Percentiles rank a stretch among this genome's conserved stretches.
These are phyloP conservation scores for Isotomurus palustris DNA, from an alignment of 2,888 invertebrate species.

Conservation along the genomic window DNA sequence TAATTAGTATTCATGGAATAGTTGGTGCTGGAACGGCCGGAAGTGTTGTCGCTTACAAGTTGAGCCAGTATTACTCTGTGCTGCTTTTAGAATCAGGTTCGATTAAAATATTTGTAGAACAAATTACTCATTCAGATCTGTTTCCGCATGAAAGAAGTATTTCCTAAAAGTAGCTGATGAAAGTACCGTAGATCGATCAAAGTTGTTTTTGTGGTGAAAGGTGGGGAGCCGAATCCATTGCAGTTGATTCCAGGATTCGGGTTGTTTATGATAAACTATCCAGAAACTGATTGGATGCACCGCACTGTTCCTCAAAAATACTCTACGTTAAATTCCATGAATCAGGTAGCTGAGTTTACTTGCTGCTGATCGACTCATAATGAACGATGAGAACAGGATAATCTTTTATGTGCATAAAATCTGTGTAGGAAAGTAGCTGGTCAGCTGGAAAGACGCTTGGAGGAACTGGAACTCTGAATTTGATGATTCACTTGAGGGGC, in stretches of 20 bases:
- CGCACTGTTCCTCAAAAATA: slow-evolving; percentile 23
- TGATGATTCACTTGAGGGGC: slow-evolving; percentile 26
- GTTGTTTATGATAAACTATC: slow-evolving; percentile 23
- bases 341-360: slow-evolving; percentile 15
- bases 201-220: too few species aligned
- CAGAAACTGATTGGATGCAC: slow-evolving; percentile 27
- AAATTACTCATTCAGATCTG: too few species aligned
- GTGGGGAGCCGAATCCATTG: slow-evolving; percentile 28
- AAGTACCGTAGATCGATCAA: too few species aligned
- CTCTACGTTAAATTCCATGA: slow-evolving; percentile 14
- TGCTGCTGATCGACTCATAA: background rate
- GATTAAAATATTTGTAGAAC: too few species aligned
- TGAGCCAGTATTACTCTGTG: background rate
- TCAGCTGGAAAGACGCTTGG: slow-evolving; percentile 22
- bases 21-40: slow-evolving; percentile 11
- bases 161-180: too few species aligned
- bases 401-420: too few species aligned
- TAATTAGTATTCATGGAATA: too few species aligned
- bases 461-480: slow-evolving; percentile 20
- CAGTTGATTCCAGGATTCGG: slow-evolving; percentile 28
- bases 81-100: slow-evolving; percentile 10
- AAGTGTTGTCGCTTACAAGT: background rate
- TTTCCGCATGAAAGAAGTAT: too few species aligned
- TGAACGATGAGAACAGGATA: background rate
- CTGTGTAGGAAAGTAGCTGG: slow-evolving; percentile 20